Conservation (phyloP, 2,797 vertebrate genomes). For the Enteromius trimaculatus region DNA sequence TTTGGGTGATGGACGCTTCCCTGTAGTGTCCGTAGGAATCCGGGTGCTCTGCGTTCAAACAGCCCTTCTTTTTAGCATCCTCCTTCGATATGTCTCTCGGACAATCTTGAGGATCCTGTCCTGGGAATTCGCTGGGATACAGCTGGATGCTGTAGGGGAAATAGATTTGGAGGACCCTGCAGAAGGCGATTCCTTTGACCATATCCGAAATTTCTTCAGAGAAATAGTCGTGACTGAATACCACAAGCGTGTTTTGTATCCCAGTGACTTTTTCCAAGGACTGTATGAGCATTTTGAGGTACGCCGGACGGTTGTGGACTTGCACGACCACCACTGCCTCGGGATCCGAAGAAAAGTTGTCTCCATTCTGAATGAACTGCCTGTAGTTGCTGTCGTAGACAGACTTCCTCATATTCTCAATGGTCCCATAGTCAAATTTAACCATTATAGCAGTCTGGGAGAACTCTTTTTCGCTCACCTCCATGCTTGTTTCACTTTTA, state of each 20-base stretch:
- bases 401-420: constrained; percentile 64
- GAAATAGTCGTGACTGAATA: constrained; percentile 82
- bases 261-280: constrained; percentile 73
- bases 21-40: constrained; percentile 82
- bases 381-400: constrained; percentile 75
- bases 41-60: constrained; percentile 77
- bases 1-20: constrained; percentile 78
- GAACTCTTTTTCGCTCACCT: background rate
- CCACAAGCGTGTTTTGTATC: constrained; percentile 74
- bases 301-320: constrained; percentile 79
- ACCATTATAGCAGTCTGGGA: constrained; percentile 23
- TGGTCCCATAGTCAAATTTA: constrained; percentile 66
- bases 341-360: constrained; percentile 71
- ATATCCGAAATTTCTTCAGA: constrained; percentile 75
- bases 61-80: constrained; percentile 70
- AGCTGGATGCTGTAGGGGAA: constrained; percentile 83
- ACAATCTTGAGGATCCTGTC: constrained; percentile 77
- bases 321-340: constrained; percentile 79
- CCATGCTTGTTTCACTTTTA: constrained; percentile 28
- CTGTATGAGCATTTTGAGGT: constrained; percentile 76
- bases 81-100: constrained; percentile 74
- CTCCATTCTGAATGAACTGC: constrained; percentile 72
- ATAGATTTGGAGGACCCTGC: constrained; percentile 81
- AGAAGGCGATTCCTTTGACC: constrained; percentile 78
- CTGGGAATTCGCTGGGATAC: constrained; percentile 80